Base-by-base conservation (phyloP, 2,113 vertebrate species). In the Alosa alosa region DNA sequence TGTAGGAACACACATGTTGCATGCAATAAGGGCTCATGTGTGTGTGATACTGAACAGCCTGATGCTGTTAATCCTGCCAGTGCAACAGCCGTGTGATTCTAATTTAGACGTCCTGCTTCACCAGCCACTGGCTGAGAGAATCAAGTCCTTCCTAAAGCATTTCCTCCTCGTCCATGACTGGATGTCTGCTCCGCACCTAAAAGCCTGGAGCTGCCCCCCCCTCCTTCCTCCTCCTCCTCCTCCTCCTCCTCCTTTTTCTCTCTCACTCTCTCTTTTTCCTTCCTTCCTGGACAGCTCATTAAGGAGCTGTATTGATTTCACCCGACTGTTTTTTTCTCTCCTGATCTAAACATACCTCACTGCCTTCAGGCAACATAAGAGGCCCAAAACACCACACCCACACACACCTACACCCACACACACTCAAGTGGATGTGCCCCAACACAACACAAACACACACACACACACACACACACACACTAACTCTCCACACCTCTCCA, bases 251-350 rank as follows among this genome's bases (percentile, higher is more conserved):
- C n/a, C 45, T 47, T 36, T 4, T 72, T 36, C 81, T 17, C 9
- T 22, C 31, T 49, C 47, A 81, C n/a, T 75, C 46, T 39, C 81
- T 17, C 45, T 49, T 57, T n/a, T 60, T 45, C 22, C 44, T 18
- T 15, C 47, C 10, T 90, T 90, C 88, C 89, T 88, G 88, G 91
- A 88, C 88, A 89, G 92, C 89, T 94, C 93, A 94, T 94, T 93
- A 93, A 92, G 84, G 86, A 87, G 88, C 86, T 81, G 87, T 93
- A 94, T 93, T 91, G 93, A 94, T 92, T 93, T 92, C 92, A 91
- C 90, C 91, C 85, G 46, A 22, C 22, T 91, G 87, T 92, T 91
- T 49, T 92, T 91, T 52, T 89, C 86, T 90, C 87, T 50, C 52
- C 20, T 17, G 85, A 87, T 89, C 86, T 91, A 91, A 93, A 92